A percentile compares a stretch with the other conserved stretches of the same genome.
Evolutionary conservation across 2,888 invertebrate genomes (phyloP).

Genomic region (Meliscaeva auricollis): DNA sequence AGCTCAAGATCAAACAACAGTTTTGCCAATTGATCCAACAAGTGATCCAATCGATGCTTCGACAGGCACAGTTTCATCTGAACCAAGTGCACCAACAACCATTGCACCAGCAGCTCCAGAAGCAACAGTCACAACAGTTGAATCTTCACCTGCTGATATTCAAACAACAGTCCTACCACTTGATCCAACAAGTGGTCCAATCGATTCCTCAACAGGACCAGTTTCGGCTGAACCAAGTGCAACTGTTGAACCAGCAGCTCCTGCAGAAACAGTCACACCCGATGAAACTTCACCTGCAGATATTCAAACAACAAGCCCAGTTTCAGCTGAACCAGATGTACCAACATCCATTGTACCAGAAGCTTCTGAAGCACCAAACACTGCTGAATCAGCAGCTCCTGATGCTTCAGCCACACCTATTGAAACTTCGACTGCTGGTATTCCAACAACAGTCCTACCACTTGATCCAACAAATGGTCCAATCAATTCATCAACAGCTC

Average conservation of each 20-base stretch:
- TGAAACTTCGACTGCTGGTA: neutral
- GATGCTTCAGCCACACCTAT: no score
- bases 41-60: neutral
- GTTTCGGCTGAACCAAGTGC: neutral
- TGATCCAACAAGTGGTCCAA: neutral
- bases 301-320: slow-evolving; percentile 22
- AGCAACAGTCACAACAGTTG: neutral
- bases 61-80: neutral
- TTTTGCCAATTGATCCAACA: neutral
- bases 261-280: neutral
- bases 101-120: neutral
- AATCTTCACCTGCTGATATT: neutral
- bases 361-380: slow-evolving; percentile 15
- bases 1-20: no score
- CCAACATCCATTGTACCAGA: neutral
- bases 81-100: neutral
- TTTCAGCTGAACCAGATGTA: slow-evolving; percentile 1
- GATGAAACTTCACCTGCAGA: neutral
- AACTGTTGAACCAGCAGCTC: neutral
- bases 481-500: neutral
- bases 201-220: neutral
- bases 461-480: neutral
- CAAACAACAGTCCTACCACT: neutral
- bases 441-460: neutral
- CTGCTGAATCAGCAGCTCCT: no score